These are phyloP conservation scores for Naja naja DNA, from an alignment of 2,113 vertebrate species.

Conservation along the genomic window DNA sequence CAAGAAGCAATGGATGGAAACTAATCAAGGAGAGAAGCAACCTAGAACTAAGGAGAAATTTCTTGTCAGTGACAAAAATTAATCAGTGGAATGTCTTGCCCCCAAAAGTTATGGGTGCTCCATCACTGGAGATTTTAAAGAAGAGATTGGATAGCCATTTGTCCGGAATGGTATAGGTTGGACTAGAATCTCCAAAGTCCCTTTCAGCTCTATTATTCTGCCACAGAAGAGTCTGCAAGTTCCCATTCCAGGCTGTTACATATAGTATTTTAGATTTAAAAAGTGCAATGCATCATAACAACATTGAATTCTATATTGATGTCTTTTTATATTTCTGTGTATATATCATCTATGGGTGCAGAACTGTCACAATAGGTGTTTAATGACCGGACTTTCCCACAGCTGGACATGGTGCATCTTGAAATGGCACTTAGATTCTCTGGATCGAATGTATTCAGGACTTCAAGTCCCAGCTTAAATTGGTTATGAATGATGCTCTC, in stretches of 20 bases:
- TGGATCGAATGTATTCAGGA: background rate
- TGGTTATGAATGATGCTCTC: background rate
- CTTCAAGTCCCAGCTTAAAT: background rate
- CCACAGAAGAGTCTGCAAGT: background rate
- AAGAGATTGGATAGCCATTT: too few relatives aligned
- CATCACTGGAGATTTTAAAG: too few relatives aligned
- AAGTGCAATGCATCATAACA: background rate
- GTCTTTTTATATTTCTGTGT: background rate
- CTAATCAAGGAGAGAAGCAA: too few relatives aligned
- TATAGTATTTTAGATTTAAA: background rate
- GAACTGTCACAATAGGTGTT: background rate
- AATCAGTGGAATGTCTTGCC: too few relatives aligned
- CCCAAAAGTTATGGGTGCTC: too few relatives aligned
- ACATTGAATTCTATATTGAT: background rate
- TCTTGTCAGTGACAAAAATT: too few relatives aligned
- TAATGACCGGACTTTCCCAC: background rate
- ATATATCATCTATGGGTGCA: background rate
- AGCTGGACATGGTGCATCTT: background rate
- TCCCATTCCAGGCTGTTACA: background rate
- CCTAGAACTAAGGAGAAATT: too few relatives aligned
- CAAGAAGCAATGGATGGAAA: too few relatives aligned
- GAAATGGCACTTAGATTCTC: background rate
- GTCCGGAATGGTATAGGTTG: too few relatives aligned
- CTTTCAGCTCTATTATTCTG: background rate
- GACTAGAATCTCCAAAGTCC: too few relatives aligned